Evolutionary conservation across 2,888 invertebrate species (phyloP).

Genomic region (Hydriomena furcata): DNA sequence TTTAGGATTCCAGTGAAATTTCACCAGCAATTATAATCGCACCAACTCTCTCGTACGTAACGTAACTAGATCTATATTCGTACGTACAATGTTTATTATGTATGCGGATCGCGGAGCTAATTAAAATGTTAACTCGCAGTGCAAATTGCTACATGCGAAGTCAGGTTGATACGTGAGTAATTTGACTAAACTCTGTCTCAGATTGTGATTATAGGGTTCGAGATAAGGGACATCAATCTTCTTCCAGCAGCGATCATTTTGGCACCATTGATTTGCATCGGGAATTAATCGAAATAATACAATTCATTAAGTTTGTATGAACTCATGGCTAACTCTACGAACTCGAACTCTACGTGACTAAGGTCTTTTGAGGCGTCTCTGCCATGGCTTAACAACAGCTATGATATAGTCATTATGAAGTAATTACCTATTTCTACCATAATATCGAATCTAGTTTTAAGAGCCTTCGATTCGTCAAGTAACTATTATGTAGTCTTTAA

Average conservation of each 20-base stretch:
- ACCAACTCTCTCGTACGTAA: constrained; percentile 32
- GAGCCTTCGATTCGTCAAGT: too few species aligned
- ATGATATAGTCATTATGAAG: too few species aligned
- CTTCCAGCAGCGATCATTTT: neutral
- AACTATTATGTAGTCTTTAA: too few species aligned
- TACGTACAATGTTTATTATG: constrained; percentile 21
- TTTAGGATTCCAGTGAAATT: constrained; percentile 19
- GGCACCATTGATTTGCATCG: too few species aligned
- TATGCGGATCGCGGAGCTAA: constrained; percentile 22
- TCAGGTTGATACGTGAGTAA: constrained; percentile 23
- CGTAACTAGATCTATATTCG: constrained; percentile 17
- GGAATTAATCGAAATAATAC: too few species aligned
- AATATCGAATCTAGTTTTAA: too few species aligned
- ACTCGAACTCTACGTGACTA: too few species aligned
- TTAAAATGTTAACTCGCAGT: constrained; percentile 28
- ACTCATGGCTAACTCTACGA: too few species aligned
- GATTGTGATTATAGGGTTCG: neutral
- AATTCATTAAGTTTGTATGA: too few species aligned
- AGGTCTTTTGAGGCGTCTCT: too few species aligned
- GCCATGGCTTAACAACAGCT: too few species aligned
- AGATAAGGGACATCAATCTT: constrained; percentile 7
- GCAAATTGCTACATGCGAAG: constrained; percentile 25
- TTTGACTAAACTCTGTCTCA: constrained; percentile 9
- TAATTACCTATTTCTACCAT: too few species aligned
- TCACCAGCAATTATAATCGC: constrained; percentile 19